Evolutionary conservation across 2,888 invertebrate genomes (phyloP).

Genomic region (Acrobasis suavella): DNA sequence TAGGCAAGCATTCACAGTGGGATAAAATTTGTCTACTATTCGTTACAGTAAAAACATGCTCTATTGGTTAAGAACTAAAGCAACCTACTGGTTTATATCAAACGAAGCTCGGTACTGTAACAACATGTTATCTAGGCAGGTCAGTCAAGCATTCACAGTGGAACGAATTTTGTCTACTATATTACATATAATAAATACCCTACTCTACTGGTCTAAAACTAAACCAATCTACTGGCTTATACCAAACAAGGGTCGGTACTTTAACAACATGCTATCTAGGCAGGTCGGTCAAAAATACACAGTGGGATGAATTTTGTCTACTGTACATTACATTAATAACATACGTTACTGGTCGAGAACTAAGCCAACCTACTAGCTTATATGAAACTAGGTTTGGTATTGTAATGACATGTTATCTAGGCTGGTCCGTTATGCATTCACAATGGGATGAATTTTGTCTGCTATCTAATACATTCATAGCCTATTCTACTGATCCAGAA

Average conservation of each 20-base stretch:
- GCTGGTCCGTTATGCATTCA: constrained; percentile 54
- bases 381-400: constrained; percentile 40
- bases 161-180: too few species aligned
- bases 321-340: too few species aligned
- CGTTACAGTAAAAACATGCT: too few species aligned
- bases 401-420: constrained; percentile 70
- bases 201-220: too few species aligned
- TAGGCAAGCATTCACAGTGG: constrained; percentile 57
- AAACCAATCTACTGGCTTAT: neutral
- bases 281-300: constrained; percentile 54
- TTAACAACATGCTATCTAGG: constrained; percentile 69
- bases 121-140: constrained; percentile 62
- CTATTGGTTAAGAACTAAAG: neutral
- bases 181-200: too few species aligned
- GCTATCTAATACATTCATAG: too few species aligned
- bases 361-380: neutral
- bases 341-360: too few species aligned
- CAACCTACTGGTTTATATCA: constrained; percentile 3
- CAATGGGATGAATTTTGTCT: constrained; percentile 28
- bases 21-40: too few species aligned
- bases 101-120: constrained; percentile 50
- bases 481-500: neutral
- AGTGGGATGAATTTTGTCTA: constrained; percentile 35
- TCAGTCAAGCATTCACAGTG: constrained; percentile 57
- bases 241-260: constrained; percentile 42